Evolutionary conservation across 2,888 invertebrate species (phyloP).

Genomic region (Dione juno): DNA sequence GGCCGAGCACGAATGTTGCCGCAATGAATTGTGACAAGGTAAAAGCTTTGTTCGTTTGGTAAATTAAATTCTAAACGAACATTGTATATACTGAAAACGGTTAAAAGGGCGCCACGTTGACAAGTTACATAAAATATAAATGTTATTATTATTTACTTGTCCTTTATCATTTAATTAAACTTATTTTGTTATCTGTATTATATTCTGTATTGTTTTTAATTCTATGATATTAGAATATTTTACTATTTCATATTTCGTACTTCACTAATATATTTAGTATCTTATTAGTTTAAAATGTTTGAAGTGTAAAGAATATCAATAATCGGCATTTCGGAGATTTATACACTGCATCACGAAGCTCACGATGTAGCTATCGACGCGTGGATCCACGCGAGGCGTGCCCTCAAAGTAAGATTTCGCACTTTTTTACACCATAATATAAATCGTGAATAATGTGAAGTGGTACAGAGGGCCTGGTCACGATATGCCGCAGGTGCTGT

Average conservation of each 20-base stretch:
- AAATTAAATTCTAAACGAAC: conserved; percentile 67
- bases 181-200: no score
- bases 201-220: no score
- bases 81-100: conserved; percentile 55
- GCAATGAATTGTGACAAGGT: conserved; percentile 69
- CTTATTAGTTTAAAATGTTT: conserved; percentile 9
- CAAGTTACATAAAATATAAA: conserved; percentile 45
- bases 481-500: conserved; percentile 72
- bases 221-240: not conserved
- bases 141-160: conserved; percentile 16
- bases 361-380: conserved; percentile 75
- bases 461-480: conserved; percentile 72
- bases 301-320: conserved; percentile 31
- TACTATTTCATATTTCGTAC: not conserved
- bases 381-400: conserved; percentile 77
- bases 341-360: conserved; percentile 59
- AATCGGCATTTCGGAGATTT: conserved; percentile 50
- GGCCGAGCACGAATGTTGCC: conserved; percentile 60
- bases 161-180: conserved; percentile 1
- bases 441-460: conserved; percentile 78
- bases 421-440: conserved; percentile 79
- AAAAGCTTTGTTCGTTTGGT: conserved; percentile 70
- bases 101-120: conserved; percentile 54
- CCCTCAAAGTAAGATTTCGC: conserved; percentile 71
- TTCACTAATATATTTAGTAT: not conserved